Conservation (phyloP, 1,140 invertebrate genomes). For the Zaprionus davidi region DNA sequence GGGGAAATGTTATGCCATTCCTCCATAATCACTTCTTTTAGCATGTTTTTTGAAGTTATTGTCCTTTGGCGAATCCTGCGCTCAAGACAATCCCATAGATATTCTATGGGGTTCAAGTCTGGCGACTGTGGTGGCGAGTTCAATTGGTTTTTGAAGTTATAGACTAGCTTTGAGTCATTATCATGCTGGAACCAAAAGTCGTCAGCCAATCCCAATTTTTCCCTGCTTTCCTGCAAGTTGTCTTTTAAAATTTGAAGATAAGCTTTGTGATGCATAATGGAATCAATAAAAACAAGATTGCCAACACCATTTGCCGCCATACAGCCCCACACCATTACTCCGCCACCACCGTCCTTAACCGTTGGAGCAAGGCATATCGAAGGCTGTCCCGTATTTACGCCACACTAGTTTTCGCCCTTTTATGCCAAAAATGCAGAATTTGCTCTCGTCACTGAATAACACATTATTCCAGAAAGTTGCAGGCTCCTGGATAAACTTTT, state of each 20-base stretch:
- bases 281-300: constrained; percentile 49
- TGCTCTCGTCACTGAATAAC: too few relatives aligned
- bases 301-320: constrained; percentile 62
- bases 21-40: too few relatives aligned
- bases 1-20: too few relatives aligned
- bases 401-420: too few relatives aligned
- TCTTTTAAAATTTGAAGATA: constrained; percentile 50
- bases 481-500: too few relatives aligned
- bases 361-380: not conserved
- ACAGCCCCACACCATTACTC: constrained; percentile 78
- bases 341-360: constrained; percentile 80
- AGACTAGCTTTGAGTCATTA: not conserved
- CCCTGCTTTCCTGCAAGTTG: not conserved
- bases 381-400: too few relatives aligned
- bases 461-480: too few relatives aligned
- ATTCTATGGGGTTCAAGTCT: constrained; percentile 41
- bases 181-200: not conserved
- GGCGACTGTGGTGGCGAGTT: not conserved
- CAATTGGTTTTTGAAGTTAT: not conserved
- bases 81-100: constrained; percentile 59
- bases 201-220: not conserved
- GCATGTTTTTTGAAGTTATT: not conserved
- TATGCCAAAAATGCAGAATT: too few relatives aligned
- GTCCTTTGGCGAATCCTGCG: not conserved
- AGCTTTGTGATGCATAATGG: not conserved